Evolutionary conservation across 64 coral and sea anemone species (phyloP).

Genomic region (Stylophora pistillata): DNA sequence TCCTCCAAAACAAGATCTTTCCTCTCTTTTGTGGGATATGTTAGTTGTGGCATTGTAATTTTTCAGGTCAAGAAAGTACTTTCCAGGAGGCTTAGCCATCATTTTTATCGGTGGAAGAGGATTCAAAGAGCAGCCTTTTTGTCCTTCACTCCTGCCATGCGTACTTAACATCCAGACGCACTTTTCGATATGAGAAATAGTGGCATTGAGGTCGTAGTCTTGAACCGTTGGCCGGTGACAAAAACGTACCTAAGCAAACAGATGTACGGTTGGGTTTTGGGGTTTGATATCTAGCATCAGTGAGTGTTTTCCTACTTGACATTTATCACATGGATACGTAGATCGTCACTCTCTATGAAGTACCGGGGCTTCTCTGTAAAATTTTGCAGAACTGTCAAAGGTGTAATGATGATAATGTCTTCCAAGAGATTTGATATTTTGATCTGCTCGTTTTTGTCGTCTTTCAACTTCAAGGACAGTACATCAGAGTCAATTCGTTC

Average conservation of each 20-base stretch:
- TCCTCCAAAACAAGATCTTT: too few species aligned
- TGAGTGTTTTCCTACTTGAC: conserved; percentile 3
- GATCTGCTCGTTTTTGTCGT: background rate
- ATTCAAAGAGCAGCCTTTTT: background rate
- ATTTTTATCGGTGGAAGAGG: background rate
- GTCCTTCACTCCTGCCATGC: background rate
- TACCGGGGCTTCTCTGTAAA: background rate
- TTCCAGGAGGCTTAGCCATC: background rate
- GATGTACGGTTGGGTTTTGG: background rate
- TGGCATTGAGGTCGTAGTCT: conserved; percentile 2
- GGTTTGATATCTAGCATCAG: conserved; percentile 2
- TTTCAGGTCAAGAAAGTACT: conserved; percentile 16
- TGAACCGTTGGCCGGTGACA: background rate
- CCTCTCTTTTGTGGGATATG: background rate
- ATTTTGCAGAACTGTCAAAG: background rate
- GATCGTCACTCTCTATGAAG: background rate
- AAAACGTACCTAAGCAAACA: background rate
- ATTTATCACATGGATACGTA: conserved; percentile 5
- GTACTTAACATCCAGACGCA: conserved; percentile 5
- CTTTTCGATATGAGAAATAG: background rate
- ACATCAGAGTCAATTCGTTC: conserved; percentile 24
- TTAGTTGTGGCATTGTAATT: background rate
- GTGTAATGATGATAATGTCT: conserved; percentile 28
- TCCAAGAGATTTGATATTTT: conserved; percentile 43
- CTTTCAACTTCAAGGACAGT: conserved; percentile 22